These are phyloP conservation scores for Silurus aristotelis DNA, from an alignment of 2,797 vertebrate genomes.

Conservation along the genomic window DNA sequence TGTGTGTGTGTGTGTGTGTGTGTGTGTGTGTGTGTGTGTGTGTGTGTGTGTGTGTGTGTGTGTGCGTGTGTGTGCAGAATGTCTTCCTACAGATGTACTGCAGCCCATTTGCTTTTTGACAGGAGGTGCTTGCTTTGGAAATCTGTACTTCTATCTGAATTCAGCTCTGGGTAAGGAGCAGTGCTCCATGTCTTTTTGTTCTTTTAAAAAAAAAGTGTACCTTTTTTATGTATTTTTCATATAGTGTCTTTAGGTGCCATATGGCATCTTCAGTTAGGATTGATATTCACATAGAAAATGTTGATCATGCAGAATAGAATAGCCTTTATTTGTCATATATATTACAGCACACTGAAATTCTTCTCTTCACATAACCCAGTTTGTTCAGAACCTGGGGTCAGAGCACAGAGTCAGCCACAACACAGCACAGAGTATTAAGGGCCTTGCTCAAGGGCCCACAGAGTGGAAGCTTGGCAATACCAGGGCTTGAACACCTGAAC, in stretches of 20 bases:
- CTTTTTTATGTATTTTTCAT: neutral
- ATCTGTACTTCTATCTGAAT: neutral
- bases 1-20: neutral
- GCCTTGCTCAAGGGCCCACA: too few relatives aligned
- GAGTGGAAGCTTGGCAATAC: too few relatives aligned
- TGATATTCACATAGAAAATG: neutral
- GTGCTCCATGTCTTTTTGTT: neutral
- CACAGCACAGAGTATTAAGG: too few relatives aligned
- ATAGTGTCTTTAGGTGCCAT: neutral
- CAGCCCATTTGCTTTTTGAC: slow-evolving; percentile 35
- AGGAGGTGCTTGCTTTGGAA: slow-evolving; percentile 9
- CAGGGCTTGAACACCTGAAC: too few relatives aligned
- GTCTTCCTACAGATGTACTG: slow-evolving; percentile 16
- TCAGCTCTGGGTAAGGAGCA: neutral
- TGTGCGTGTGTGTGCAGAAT: neutral
- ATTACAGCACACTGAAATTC: too few relatives aligned
- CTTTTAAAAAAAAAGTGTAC: neutral
- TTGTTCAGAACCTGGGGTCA: too few relatives aligned
- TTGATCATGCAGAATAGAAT: neutral
- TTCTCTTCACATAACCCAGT: too few relatives aligned
- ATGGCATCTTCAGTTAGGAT: neutral
- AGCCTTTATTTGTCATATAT: too few relatives aligned
- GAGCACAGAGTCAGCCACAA: too few relatives aligned
- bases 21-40: too few relatives aligned
- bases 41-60: neutral